Evolutionary conservation across 2,113 vertebrate species (phyloP), one percentile per base, ranked within the genome.

Genomic region (Chloroceryle aenea): DNA sequence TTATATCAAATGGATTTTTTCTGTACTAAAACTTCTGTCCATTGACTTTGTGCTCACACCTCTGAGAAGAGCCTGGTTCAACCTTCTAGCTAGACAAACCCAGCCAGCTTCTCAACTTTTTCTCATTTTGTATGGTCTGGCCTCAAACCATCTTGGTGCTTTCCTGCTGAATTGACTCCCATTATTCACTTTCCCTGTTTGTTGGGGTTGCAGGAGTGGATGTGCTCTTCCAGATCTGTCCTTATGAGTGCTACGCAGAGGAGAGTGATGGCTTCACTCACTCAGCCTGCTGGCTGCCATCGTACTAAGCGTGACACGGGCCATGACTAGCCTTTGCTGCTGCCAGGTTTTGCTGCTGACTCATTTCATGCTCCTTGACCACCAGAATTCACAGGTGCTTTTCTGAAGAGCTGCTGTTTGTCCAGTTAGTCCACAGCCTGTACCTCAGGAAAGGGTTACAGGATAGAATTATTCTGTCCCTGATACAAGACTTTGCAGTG

Each of bases 231-330:
- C 55, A 52, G 16, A n/a, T 69, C 53, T 56, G 30, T 36, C 71
- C 43, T 73, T 12, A 4, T 0, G 0, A 42, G 43, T n/a, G 34
- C 75, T 64, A 2, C 2, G 2, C 27, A 4, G 43, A 20, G 38
- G 17, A 12, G 3, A 88, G 19, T 27, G 11, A 43, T 40, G n/a
- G 25, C 30, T 36, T 80, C 18, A 16, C 22, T 50, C 42, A 12
- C 22, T 50, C 42, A 12, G 0, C n/a, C 45, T 67, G 19, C 47
- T 71, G n/a, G n/a, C 66, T 71, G 25, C 36, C 6, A 0, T 47
- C 2, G 0, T 34, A 9, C 34, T 47, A 27, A 34, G 47, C 32
- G 8, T 10, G 27, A 0, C 58, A 38, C 29, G 38, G 25, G 34
- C 34, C 14, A 4, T 7, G 20, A 63, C 19, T 50, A 21, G 23